Evolutionary conservation across 2,797 vertebrate genomes (phyloP).

Genomic region (Synanceia verrucosa): DNA sequence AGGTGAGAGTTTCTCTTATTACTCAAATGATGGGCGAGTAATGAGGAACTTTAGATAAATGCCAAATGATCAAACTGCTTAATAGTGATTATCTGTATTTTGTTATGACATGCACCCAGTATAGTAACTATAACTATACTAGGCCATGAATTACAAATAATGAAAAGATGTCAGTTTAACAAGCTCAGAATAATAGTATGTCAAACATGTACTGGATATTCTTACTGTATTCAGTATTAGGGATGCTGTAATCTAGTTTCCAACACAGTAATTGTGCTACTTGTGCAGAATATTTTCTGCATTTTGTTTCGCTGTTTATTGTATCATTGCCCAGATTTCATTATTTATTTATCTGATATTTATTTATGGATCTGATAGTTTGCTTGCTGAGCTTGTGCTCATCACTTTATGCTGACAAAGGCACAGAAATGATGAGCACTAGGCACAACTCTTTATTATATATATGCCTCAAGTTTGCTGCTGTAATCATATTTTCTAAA

Average conservation of each 20-base stretch:
- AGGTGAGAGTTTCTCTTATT: conserved; percentile 45
- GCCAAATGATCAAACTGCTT: conserved; percentile 36
- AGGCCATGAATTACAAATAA: neutral
- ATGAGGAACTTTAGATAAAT: conserved; percentile 43
- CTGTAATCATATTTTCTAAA: neutral
- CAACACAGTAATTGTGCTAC: neutral
- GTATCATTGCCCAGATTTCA: neutral
- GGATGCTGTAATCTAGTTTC: neutral
- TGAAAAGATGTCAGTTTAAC: conserved; percentile 12
- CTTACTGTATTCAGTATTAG: too few relatives aligned
- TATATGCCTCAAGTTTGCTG: neutral
- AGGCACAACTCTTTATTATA: neutral
- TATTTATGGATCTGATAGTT: too few relatives aligned
- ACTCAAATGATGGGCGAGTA: conserved; percentile 19
- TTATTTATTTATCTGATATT: neutral
- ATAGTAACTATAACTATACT: neutral
- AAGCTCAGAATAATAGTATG: neutral
- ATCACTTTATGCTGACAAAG: neutral
- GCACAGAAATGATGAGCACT: neutral
- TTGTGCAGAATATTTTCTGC: neutral
- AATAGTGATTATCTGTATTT: conserved; percentile 9
- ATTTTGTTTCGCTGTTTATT: neutral
- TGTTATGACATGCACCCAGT: conserved; percentile 5
- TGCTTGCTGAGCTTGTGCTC: neutral
- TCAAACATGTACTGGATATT: neutral